These are phyloP conservation scores for Glyptemys insculpta DNA, from an alignment of 2,797 vertebrate species.

Conservation along the genomic window DNA sequence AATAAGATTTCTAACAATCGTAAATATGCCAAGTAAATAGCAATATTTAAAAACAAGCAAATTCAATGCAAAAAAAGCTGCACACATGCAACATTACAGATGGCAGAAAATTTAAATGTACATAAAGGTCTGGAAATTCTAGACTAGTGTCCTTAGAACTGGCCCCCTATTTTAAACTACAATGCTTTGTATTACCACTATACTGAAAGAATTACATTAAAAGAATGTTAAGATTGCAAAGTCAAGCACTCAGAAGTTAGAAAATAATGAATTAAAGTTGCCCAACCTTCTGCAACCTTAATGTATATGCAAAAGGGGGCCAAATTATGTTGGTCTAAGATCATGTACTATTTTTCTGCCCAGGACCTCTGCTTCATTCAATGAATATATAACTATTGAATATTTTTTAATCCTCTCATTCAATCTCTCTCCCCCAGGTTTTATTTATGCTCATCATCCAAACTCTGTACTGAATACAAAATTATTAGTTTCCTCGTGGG, in stretches of 20 bases:
- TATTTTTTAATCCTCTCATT: background rate
- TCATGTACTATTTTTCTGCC: background rate
- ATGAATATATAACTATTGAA: background rate
- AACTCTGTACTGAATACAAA: background rate
- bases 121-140: background rate
- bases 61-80: background rate
- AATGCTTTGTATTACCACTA: background rate
- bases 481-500: background rate
- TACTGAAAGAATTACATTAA: background rate
- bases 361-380: background rate
- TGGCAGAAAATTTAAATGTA: background rate
- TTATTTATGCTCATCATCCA: background rate
- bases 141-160: background rate
- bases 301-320: background rate
- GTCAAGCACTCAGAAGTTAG: background rate
- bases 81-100: background rate
- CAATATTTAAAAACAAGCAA: background rate
- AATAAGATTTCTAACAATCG: background rate
- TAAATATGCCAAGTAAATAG: background rate
- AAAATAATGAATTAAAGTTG: background rate
- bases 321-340: background rate
- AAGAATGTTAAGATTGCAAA: background rate
- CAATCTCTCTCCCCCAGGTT: background rate
- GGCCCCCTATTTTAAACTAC: background rate
- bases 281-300: background rate